These are phyloP conservation scores for Drosophila nr. medialis DNA, from an alignment of 2,888 invertebrate species.

Conservation along the genomic window DNA sequence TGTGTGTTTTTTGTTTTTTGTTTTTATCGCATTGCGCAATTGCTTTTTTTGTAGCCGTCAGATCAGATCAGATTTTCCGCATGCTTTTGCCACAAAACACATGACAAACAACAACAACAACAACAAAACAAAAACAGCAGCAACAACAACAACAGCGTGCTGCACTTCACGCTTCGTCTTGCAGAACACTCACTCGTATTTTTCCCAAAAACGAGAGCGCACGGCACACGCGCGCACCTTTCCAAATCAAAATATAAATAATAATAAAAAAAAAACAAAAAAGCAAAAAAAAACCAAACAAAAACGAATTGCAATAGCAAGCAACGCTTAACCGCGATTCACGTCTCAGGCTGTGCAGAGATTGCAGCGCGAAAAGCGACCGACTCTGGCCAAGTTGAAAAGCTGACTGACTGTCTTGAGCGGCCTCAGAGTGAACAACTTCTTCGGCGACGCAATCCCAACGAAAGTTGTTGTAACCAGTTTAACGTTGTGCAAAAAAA, in stretches of 20 bases:
- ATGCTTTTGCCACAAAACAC: conserved; percentile 42
- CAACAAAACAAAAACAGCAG: conserved; percentile 30
- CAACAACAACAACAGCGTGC: conserved; percentile 33
- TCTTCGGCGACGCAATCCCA: conserved; percentile 55
- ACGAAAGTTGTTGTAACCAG: conserved; percentile 73
- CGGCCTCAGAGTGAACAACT: conserved; percentile 36
- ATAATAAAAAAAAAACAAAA: background rate
- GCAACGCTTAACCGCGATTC: conserved; percentile 4
- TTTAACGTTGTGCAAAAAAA: conserved; percentile 35
- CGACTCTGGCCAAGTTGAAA: conserved; percentile 61
- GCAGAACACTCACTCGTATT: conserved; percentile 71
- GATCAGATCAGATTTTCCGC: conserved; percentile 62
- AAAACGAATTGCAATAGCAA: background rate
- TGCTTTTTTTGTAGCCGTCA: conserved; percentile 20
- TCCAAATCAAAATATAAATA: conserved; percentile 24
- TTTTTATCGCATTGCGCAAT: conserved; percentile 44
- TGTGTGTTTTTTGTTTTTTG: background rate
- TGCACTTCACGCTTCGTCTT: conserved; percentile 80
- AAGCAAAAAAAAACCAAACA: background rate
- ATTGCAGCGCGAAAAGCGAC: conserved; percentile 45
- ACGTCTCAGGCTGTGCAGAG: background rate
- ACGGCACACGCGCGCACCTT: conserved; percentile 53
- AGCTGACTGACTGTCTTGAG: conserved; percentile 66
- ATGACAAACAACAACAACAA: conserved; percentile 7
- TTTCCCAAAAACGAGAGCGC: conserved; percentile 44